These are phyloP conservation scores for Diachasma alloeum DNA, from an alignment of 1,140 invertebrate species.

Conservation along the genomic window DNA sequence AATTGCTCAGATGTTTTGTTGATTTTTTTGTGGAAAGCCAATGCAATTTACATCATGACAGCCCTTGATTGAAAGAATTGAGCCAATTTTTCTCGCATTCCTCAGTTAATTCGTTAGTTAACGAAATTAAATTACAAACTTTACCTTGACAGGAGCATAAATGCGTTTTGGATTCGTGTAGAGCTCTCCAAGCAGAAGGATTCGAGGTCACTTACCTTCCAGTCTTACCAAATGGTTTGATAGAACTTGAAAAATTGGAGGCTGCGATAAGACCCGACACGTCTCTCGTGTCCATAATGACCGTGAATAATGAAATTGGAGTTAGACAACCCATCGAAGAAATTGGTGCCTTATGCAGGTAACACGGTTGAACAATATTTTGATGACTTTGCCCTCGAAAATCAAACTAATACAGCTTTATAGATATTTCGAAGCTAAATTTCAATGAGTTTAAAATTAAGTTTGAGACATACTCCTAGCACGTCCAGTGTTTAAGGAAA, in stretches of 20 bases:
- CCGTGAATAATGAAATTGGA: slow-evolving; percentile 99
- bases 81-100: not conserved
- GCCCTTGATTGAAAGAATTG: not conserved
- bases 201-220: slow-evolving; percentile 97
- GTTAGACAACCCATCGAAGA: slow-evolving; percentile 93
- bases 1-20: no score
- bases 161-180: slow-evolving; percentile 98
- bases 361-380: no score
- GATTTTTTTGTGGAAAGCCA: not conserved
- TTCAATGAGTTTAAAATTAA: no score
- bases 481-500: no score
- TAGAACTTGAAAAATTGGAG: slow-evolving; percentile 85
- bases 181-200: slow-evolving; percentile 93
- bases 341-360: slow-evolving; percentile 83
- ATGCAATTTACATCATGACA: no score
- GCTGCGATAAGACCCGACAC: slow-evolving; percentile 89
- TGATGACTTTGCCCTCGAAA: no score
- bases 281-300: slow-evolving; percentile 95
- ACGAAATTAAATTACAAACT: not conserved
- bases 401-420: no score
- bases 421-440: no score
- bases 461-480: no score
- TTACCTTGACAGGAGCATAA: slow-evolving; percentile 86
- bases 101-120: not conserved
- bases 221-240: slow-evolving; percentile 88